These are phyloP conservation scores for Callionymus lyra DNA, from an alignment of 2,113 vertebrate genomes.

Conservation along the genomic window DNA sequence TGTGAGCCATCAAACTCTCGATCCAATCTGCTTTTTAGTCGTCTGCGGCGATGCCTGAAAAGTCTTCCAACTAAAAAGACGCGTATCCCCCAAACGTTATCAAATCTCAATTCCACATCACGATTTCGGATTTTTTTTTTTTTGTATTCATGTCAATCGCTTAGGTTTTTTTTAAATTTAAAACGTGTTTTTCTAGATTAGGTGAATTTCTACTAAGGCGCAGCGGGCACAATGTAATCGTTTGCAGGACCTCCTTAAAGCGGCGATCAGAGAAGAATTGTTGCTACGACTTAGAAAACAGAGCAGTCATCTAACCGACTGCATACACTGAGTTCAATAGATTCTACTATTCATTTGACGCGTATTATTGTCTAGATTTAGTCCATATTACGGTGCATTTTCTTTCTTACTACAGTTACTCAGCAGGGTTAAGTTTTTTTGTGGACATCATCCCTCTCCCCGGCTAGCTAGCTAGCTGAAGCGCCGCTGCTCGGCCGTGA, in stretches of 20 bases:
- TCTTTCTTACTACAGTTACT: slow-evolving; percentile 18
- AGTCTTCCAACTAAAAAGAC: too few species aligned
- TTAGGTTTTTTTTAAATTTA: too few species aligned
- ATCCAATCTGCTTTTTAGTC: too few species aligned
- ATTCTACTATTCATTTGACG: slow-evolving; percentile 34
- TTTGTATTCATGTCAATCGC: too few species aligned
- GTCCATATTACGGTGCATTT: slow-evolving; percentile 11
- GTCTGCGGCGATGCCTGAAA: too few species aligned
- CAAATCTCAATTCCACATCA: too few species aligned
- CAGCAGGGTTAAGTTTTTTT: slow-evolving; percentile 26
- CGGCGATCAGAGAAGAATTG: slow-evolving; percentile 66
- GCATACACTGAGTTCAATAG: slow-evolving; percentile 5
- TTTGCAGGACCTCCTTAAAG: slow-evolving; percentile 68
- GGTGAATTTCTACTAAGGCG: slow-evolving; percentile 50
- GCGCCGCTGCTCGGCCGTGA: slow-evolving; percentile 16
- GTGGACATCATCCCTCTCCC: slow-evolving; percentile 51
- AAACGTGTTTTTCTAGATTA: background rate
- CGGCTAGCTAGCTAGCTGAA: slow-evolving; percentile 46
- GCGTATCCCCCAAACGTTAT: too few species aligned
- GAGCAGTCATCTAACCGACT: slow-evolving; percentile 28
- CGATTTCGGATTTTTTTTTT: too few species aligned
- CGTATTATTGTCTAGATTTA: slow-evolving; percentile 32
- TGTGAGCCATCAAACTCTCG: too few species aligned
- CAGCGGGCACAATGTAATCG: slow-evolving; percentile 52
- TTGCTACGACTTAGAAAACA: slow-evolving; percentile 66